These are phyloP conservation scores for Cettia cetti DNA, from an alignment of 2,113 vertebrate species.

Conservation along the genomic window DNA sequence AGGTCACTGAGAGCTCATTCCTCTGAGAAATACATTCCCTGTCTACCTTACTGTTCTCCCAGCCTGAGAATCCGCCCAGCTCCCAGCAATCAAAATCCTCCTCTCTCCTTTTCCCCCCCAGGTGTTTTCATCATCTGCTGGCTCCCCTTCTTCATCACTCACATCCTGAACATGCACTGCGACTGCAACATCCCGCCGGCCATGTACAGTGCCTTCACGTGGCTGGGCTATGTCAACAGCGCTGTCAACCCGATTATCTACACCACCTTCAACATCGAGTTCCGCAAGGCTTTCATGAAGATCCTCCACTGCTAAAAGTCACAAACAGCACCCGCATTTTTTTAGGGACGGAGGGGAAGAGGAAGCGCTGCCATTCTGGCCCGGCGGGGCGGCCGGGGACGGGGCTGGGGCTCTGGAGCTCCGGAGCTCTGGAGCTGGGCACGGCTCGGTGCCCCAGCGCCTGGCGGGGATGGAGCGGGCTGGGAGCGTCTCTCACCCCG, in stretches of 20 bases:
- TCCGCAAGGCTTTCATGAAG: conserved; percentile 98
- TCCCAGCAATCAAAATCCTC: not conserved
- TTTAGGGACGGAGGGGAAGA: not conserved
- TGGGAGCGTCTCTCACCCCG: not conserved
- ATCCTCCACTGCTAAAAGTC: conserved; percentile 90
- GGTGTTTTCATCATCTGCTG: conserved; percentile 99
- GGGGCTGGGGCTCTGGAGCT: not conserved
- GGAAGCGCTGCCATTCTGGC: not conserved
- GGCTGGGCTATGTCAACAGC: conserved; percentile 98
- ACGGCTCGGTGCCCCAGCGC: not conserved
- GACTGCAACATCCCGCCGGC: conserved; percentile 88
- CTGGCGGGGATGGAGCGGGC: not conserved
- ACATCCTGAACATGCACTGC: conserved; percentile 97
- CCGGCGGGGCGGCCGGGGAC: not conserved
- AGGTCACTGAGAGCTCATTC: not conserved
- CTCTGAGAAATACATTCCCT: not conserved
- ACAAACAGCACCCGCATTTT: not conserved
- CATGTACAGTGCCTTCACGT: conserved; percentile 95
- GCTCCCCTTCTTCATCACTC: conserved; percentile 98
- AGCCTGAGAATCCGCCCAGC: not conserved
- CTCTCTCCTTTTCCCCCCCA: conserved; percentile 52
- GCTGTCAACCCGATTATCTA: conserved; percentile 98
- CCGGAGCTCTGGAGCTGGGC: not conserved
- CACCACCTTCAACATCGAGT: conserved; percentile 97
- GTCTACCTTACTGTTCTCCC: not conserved